Conservation (phyloP, 2,888 invertebrate species). For the Harpalus rubripes region DNA sequence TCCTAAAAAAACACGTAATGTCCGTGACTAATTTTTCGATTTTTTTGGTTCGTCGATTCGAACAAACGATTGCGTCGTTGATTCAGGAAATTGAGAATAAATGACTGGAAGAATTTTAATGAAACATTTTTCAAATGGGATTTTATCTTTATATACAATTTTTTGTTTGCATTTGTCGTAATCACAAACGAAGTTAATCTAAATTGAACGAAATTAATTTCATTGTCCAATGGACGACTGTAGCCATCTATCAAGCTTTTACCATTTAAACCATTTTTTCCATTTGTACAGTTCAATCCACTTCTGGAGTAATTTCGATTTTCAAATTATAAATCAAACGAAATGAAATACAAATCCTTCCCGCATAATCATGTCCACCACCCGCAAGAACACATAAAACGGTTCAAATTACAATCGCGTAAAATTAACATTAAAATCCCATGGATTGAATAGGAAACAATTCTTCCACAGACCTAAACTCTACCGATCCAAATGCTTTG, state of each 20-base stretch:
- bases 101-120: conserved; percentile 77
- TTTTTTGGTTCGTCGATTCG: conserved; percentile 67
- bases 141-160: conserved; percentile 73
- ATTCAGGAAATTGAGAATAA: conserved; percentile 73
- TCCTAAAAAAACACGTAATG: conserved; percentile 67
- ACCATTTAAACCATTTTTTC: conserved; percentile 60
- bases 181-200: conserved; percentile 77
- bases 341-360: conserved; percentile 31
- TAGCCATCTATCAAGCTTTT: conserved; percentile 64
- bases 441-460: background rate
- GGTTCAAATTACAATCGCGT: conserved; percentile 4
- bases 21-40: conserved; percentile 67
- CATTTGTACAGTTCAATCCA: conserved; percentile 55
- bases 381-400: conserved; percentile 10
- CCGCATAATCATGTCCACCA: conserved; percentile 45
- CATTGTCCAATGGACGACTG: conserved; percentile 72
- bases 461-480: background rate
- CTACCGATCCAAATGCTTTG: background rate
- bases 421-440: background rate
- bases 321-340: conserved; percentile 58
- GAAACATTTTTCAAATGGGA: conserved; percentile 75
- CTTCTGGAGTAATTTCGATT: conserved; percentile 55
- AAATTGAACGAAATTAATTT: conserved; percentile 78
- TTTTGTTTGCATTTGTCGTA: conserved; percentile 75
- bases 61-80: conserved; percentile 69